Evolutionary conservation across 2,888 invertebrate genomes (phyloP), one percentile per base, ranked within the genome.

Genomic region (Ormyrus thymus): DNA sequence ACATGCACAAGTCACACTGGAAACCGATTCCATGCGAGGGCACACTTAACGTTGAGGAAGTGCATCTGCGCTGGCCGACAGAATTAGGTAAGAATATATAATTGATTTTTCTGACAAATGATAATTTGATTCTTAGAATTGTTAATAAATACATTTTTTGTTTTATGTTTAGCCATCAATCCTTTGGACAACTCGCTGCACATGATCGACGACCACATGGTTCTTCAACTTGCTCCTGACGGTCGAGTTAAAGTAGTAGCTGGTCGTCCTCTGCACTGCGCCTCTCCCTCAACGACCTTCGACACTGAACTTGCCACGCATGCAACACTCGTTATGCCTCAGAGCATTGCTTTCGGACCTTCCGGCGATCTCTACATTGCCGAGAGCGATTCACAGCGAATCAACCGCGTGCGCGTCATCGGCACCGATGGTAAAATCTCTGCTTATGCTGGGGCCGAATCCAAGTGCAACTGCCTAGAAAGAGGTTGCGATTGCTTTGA

Each of bases 181-280:
- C 98, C 98, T 0, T 91, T 98, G 73, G 98, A 98, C 88, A 97
- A 98, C 89, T 96, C 97, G 0, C 91, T 99, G 48, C 97, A 98
- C 89, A 97, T 99, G 83, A 96, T 99, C 70, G 99, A 99, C 86
- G 97, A 97, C 87, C 98, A 98, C 87, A 97, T 98, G 95, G 96
- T 97, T 69, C 92, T 98, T 11, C 96, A 97, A 87, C 92, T 98
- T 91, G 97, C 98, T 1, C 94, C 95, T 0, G 97, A 98, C 89
- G 96, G 97, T 11, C 92, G 97, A 76, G 96, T 98, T 0, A 96
- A 97, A 85, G 97, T 98, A 0, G 95, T 98, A 13, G 98, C 98
- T 6, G 98, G 98, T 7, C 93, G 97, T 71, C 98, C 98, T 0
- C 91, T 97, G 0, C 98, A 98, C 87, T 99, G 98, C 86, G 96